Evolutionary conservation across 2,888 invertebrate species (phyloP).

Genomic region (Diploptera punctata): DNA sequence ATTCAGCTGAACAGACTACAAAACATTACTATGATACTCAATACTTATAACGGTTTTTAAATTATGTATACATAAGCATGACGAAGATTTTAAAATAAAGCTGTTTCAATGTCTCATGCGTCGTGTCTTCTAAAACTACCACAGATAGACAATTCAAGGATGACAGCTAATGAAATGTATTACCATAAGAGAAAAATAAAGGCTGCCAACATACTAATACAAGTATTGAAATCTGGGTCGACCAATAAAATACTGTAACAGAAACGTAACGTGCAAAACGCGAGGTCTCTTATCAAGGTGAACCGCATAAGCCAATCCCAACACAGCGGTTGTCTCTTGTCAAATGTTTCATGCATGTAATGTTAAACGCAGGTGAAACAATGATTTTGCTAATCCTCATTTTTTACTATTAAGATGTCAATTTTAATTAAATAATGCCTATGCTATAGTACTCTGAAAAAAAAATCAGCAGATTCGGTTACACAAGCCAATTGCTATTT

Average conservation of each 20-base stretch:
- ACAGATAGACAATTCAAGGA: not conserved
- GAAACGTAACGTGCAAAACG: not conserved
- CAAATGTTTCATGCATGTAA: not conserved
- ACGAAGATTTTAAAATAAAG: not conserved
- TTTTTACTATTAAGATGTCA: no score
- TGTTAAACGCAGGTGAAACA: not conserved
- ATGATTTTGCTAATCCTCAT: no score
- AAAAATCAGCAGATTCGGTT: no score
- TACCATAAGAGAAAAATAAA: constrained; percentile 4
- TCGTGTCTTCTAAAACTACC: not conserved
- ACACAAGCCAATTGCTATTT: no score
- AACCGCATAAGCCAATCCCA: not conserved
- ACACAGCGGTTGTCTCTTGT: not conserved
- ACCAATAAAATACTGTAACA: not conserved
- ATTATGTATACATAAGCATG: not conserved
- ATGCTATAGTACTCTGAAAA: no score
- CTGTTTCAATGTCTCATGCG: not conserved
- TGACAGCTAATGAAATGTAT: not conserved
- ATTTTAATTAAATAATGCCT: no score
- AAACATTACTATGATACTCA: not conserved
- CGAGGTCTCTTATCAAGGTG: constrained; percentile 2
- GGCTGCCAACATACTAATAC: not conserved
- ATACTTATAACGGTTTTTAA: not conserved
- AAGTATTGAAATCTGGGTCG: not conserved
- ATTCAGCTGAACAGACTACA: no score